Base-by-base conservation (phyloP, 2,113 vertebrate genomes). In the Electrona antarctica region DNA sequence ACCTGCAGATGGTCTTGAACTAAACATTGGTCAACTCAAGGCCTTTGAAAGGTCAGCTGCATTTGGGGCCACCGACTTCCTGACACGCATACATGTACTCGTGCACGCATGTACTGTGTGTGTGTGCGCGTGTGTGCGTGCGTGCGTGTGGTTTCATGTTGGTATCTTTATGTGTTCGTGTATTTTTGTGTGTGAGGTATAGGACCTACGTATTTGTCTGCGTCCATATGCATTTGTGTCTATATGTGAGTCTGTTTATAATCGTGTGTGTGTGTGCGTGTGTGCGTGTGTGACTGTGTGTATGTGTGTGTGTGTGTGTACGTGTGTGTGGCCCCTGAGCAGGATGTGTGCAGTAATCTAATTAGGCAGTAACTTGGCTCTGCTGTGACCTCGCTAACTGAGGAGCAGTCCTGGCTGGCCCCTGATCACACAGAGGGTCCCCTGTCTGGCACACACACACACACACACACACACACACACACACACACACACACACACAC, bases 301-400 rank as follows among this genome's bases (percentile, higher is more conserved):
- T 13, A 3, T 45, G 15, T 59, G 63, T 72, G 13, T 55, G 59
- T 58, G 49, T 65, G 47, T 72, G 73, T 56, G 71, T 71, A 71
- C 78, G 41, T 77, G 29, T 83, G 69, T 64, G 73, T 73, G 68
- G 77, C 62, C 66, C 76, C 50, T 74, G 33, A 85, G 79, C 85
- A 85, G 87, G 87, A 89, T 89, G 87, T 88, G 75, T 68, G 68
- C 80, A 76, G 61, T 89, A 91, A 93, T 94, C 86, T 86, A 93
- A 93, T 93, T 92, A 92, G 85, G 79, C 83, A 62, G 82, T 87
- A 85, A 87, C 82, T 83, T 71, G 71, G 76, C 81, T 81, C 33
- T 66, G 69, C 73, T 71, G 9, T 82, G 86, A 89, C 84, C 89
- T 80, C 66, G 66, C 78, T 85, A 84, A 83, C 81, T 74, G 69